A percentile compares a stretch with the other conserved stretches of the same genome.
Conservation (phyloP, 1,140 invertebrate genomes). For the Dryas iulia region DNA sequence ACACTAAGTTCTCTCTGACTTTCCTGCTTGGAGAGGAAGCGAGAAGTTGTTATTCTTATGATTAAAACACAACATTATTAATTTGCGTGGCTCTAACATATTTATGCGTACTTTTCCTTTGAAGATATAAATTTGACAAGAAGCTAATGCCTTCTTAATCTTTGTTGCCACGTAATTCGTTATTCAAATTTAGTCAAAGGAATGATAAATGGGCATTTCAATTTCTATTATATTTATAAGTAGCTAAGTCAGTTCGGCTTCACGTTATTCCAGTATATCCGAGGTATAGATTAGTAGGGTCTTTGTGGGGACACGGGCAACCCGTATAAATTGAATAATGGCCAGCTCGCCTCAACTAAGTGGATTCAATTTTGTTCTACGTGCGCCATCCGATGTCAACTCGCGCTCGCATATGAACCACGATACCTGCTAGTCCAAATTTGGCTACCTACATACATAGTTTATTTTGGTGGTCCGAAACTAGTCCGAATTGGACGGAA, state of each 20-base stretch:
- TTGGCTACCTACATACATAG: background rate
- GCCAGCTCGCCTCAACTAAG: conserved; percentile 57
- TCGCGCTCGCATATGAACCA: conserved; percentile 23
- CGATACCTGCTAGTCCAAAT: conserved; percentile 6
- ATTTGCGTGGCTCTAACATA: background rate
- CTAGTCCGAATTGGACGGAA: no score
- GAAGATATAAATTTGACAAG: background rate
- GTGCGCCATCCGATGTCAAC: conserved; percentile 47
- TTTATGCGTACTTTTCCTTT: background rate
- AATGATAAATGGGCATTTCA: background rate
- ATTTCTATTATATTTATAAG: background rate
- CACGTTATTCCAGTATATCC: conserved; percentile 27
- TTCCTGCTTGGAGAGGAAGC: no score
- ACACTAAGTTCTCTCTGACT: no score
- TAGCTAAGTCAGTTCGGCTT: conserved; percentile 20
- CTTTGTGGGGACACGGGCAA: conserved; percentile 43
- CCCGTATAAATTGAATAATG: conserved; percentile 72
- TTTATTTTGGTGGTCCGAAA: background rate
- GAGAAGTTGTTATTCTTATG: no score
- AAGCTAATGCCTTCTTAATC: background rate
- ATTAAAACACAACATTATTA: background rate
- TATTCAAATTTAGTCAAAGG: background rate
- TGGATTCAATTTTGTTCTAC: conserved; percentile 67
- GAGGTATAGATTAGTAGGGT: conserved; percentile 21
- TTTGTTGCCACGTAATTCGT: background rate